Evolutionary conservation across 37 sponge, comb jelly and placozoan species (phyloP).

Genomic region (Oopsacas minuta): DNA sequence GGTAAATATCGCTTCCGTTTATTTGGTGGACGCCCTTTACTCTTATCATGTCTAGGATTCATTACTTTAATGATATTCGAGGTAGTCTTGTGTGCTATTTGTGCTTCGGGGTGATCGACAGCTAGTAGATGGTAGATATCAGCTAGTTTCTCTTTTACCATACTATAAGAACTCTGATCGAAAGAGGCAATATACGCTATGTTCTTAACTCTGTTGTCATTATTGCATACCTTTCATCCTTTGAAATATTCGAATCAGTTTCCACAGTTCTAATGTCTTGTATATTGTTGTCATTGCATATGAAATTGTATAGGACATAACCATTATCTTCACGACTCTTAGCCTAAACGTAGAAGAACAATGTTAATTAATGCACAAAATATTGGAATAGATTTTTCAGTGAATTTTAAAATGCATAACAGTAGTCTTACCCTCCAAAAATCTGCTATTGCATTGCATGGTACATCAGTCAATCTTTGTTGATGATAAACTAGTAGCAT

Average conservation of each 20-base stretch:
- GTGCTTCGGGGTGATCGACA: neutral
- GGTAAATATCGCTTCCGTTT: neutral
- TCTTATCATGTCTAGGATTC: neutral
- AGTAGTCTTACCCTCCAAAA: too few species aligned
- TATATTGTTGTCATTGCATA: neutral
- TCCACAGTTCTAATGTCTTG: neutral
- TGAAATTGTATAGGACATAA: neutral
- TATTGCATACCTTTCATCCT: conserved; percentile 6
- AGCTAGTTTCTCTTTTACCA: neutral
- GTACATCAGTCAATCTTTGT: too few species aligned
- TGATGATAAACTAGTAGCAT: too few species aligned
- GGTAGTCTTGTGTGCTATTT: neutral
- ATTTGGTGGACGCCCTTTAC: conserved; percentile 15
- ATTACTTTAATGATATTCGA: neutral
- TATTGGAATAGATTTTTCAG: too few species aligned
- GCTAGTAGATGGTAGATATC: neutral
- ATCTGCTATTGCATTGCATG: too few species aligned
- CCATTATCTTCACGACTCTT: neutral
- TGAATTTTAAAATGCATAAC: too few species aligned
- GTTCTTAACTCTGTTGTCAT: neutral
- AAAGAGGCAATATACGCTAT: neutral
- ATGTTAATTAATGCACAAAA: too few species aligned
- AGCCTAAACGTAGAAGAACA: neutral
- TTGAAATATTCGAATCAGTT: neutral
- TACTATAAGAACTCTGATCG: neutral